These are phyloP conservation scores for Acleris cristana DNA, from an alignment of 2,888 invertebrate genomes.

Conservation along the genomic window DNA sequence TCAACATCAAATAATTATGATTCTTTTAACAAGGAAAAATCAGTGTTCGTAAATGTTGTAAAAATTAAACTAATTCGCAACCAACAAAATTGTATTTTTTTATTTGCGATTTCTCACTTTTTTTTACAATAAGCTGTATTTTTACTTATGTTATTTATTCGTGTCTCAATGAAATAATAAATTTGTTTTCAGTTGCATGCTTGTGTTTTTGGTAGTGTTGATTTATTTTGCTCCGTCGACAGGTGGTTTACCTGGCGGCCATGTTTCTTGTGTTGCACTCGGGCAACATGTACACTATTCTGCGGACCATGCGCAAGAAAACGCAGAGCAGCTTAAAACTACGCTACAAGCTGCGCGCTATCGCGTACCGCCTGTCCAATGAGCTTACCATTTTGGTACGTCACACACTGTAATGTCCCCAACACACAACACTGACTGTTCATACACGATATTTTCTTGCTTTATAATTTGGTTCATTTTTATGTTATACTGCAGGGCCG, in stretches of 20 bases:
- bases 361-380: slow-evolving; percentile 76
- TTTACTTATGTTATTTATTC: slow-evolving; percentile 36
- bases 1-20: neutral
- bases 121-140: slow-evolving; percentile 31
- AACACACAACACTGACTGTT: slow-evolving; percentile 9
- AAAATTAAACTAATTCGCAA: neutral
- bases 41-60: neutral
- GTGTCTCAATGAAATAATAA: slow-evolving; percentile 62
- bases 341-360: slow-evolving; percentile 83
- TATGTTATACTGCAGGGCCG: too few species aligned
- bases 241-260: slow-evolving; percentile 91
- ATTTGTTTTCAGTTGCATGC: slow-evolving; percentile 65
- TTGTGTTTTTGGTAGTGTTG: slow-evolving; percentile 50
- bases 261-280: slow-evolving; percentile 94
- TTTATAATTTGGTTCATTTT: neutral
- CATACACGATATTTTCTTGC: neutral
- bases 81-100: slow-evolving; percentile 6
- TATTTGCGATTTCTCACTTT: slow-evolving; percentile 15
- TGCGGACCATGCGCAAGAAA: slow-evolving; percentile 95
- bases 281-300: slow-evolving; percentile 94
- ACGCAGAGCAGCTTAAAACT: slow-evolving; percentile 83
- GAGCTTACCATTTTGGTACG: slow-evolving; percentile 76
- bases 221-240: slow-evolving; percentile 58
- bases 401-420: slow-evolving; percentile 42
- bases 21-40: neutral